These are phyloP conservation scores for Pollenia griseotomentosa DNA, from an alignment of 2,888 invertebrate genomes.

Conservation along the genomic window DNA sequence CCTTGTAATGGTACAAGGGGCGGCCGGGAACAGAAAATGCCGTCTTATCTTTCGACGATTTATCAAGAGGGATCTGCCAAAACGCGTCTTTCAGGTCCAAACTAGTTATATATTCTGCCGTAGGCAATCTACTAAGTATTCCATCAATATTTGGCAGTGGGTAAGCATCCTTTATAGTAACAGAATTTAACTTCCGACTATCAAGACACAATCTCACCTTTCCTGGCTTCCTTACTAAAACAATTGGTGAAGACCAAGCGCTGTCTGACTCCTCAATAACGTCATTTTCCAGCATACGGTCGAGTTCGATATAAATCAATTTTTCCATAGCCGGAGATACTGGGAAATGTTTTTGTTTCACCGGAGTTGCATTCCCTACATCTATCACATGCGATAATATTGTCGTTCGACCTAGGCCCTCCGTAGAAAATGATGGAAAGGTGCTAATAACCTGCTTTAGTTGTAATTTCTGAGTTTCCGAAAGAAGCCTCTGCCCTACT, in stretches of 20 bases:
- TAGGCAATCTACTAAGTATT: constrained; percentile 63
- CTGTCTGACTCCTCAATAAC: constrained; percentile 78
- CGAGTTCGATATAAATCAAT: constrained; percentile 75
- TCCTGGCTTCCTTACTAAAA: constrained; percentile 76
- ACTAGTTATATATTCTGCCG: constrained; percentile 57
- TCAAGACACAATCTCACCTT: constrained; percentile 77
- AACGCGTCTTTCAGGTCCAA: constrained; percentile 65
- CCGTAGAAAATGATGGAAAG: constrained; percentile 65
- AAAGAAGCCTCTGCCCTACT: background rate
- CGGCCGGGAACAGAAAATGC: constrained; percentile 53
- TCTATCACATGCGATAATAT: constrained; percentile 69
- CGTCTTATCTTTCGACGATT: constrained; percentile 52
- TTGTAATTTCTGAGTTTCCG: background rate
- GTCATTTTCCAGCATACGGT: constrained; percentile 77
- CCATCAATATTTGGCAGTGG: constrained; percentile 70
- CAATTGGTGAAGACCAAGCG: constrained; percentile 78
- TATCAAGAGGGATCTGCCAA: constrained; percentile 65
- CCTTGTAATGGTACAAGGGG: background rate
- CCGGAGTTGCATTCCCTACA: constrained; percentile 60
- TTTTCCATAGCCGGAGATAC: constrained; percentile 60
- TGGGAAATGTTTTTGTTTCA: constrained; percentile 72
- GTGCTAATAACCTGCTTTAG: constrained; percentile 28
- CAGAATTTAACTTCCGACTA: constrained; percentile 77
- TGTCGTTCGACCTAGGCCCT: constrained; percentile 66
- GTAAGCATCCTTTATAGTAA: constrained; percentile 74